Percentiles rank a stretch among this genome's conserved stretches.
These are phyloP conservation scores for Drosophila suboccidentalis DNA, from an alignment of 2,888 invertebrate genomes.

Conservation along the genomic window DNA sequence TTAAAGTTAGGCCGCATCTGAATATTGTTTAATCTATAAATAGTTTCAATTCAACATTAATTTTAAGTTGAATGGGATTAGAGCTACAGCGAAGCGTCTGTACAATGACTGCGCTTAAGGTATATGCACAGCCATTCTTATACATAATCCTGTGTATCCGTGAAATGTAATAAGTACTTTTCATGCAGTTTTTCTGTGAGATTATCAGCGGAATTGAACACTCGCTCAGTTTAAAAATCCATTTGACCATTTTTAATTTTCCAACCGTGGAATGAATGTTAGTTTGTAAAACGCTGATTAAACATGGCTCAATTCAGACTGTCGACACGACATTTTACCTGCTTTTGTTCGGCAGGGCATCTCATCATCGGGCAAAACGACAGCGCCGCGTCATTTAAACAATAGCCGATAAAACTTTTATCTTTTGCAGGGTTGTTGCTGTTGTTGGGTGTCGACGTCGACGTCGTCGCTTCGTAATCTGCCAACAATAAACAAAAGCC, in stretches of 20 bases:
- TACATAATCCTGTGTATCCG: constrained; percentile 12
- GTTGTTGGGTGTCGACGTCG: constrained; percentile 43
- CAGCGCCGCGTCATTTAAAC: constrained; percentile 46
- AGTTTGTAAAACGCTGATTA: constrained; percentile 37
- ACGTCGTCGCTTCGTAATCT: constrained; percentile 63
- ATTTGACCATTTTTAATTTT: constrained; percentile 13
- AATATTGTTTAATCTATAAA: not conserved
- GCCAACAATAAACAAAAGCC: constrained; percentile 71
- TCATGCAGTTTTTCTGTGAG: not conserved
- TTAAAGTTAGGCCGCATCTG: not conserved
- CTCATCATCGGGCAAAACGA: constrained; percentile 9
- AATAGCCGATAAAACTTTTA: constrained; percentile 66
- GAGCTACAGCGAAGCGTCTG: not conserved
- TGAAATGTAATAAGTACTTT: not conserved
- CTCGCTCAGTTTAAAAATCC: constrained; percentile 1
- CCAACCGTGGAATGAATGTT: not conserved
- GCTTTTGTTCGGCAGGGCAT: constrained; percentile 35
- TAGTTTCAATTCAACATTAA: not conserved
- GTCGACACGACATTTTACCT: constrained; percentile 24
- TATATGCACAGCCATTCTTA: not conserved
- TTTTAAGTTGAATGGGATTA: not conserved
- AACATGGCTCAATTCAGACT: constrained; percentile 39
- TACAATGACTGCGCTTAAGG: not conserved
- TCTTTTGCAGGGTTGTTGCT: constrained; percentile 25
- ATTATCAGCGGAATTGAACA: constrained; percentile 3